Base-by-base conservation (phyloP, 1,140 invertebrate species). In the Trichonephila clavipes region DNA sequence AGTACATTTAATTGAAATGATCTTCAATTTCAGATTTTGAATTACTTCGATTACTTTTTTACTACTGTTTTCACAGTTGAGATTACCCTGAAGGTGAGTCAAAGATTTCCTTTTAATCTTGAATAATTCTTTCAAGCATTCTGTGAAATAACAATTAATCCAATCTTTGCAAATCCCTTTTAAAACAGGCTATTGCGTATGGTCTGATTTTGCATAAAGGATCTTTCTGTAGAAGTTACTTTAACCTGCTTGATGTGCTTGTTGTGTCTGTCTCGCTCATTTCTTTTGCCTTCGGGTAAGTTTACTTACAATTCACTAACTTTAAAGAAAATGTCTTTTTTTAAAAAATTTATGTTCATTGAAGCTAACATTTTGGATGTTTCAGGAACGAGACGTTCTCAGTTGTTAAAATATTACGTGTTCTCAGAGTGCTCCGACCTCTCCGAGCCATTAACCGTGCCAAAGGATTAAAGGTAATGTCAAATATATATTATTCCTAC, bases 391-490 rank as follows among this genome's bases (percentile, higher is more conserved):
- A 98, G 95, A 98, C 98, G 95, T 99, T 99, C 96, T 99, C 98
- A 88, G 98, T 99, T 94, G 98, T 99, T 95, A 99, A 99, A 97
- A 99, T 99, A 96, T 97, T 99, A 95, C 97, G 99, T 96, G 99
- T 99, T 94, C 97, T 99, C 94, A 97, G 99, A 95, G 99, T 99
- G 88, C 97, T 99, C 95, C 97, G 99, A 96, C 99, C 99, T 95
- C 97, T 99, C 82, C 97, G 99, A 96, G 99, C 99, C 94, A 99
- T 99, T 96, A 99, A 99, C 96, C 97, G 99, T 96, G 99, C 99
- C 95, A 99, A 99, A 97, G 99, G 99, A 96, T 97, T 99, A 94
- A 99, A 99, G 98, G 99, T 99, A 97, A 96, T 19, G 34, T 82
- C 51, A 51, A 51, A 51, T 51, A 51, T 40, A 40, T 10, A 51